Evolutionary conservation across 2,888 invertebrate genomes (phyloP), one percentile per base, ranked within the genome.

Genomic region (Dexiosoma caninum): DNA sequence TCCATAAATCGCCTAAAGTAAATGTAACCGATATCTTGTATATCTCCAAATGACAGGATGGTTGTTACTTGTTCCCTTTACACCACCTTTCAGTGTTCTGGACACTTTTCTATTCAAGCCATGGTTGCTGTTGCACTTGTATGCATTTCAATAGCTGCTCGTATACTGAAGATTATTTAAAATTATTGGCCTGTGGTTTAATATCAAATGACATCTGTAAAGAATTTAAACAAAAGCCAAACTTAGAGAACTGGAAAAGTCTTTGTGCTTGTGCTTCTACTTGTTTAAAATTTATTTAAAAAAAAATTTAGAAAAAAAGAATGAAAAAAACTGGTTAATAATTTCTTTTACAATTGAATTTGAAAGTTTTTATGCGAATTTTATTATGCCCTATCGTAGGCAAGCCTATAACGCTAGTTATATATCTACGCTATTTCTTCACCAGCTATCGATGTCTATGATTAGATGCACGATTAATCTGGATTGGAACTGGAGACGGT

Each of bases 181-280:
- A 49, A 57, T 78, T 71, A 62, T 70, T 71, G 40, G 77, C 70
- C 77, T 32, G 57, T 64, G 70, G 77, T 49, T 78, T 57, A 8
- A 57, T 77, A 78, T 71, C 64, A 78, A 78, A 78, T 78, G 70
- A 71, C 77, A 78, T 57, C 64, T 49, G 40, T 27, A 64, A 49
- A 64, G 57, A 57, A 57, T 49, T 64, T 64, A n/a, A 49, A 19
- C 21, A 21, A 27, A 37, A 62, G 27, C 44, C 30, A 40, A 70
- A 30, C 44, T 55, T 59, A 16, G 23, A 60, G 27, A 30, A 35
- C 23, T 49, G 12, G n/a, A 74, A 37, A 62, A 46, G 10, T 46
- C 9, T 42, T 35, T 40, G 42, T 23, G 23, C 27, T 6, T 27
- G n/a, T n/a, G n/a, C 32, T 44, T 23, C 49, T 35, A 57, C 30